A percentile compares a stretch with the other conserved stretches of the same genome.
phyloP scores from a whole-genome alignment of 2,888 invertebrate species.

The Polyommatus iphigenia region DNA sequence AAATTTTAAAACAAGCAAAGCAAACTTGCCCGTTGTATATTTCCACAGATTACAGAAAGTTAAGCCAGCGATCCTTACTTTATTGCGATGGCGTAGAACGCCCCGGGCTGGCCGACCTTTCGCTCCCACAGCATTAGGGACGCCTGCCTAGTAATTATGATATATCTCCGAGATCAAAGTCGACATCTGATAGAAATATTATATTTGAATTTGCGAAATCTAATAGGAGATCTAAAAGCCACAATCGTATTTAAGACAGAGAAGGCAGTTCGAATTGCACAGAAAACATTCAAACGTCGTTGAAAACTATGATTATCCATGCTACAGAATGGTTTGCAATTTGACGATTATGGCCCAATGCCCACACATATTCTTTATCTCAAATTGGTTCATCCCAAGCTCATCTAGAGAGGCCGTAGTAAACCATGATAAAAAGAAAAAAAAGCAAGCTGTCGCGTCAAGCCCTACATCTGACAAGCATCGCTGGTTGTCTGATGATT shows the following conservation, averaged over 20 bases:
- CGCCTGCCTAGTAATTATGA: background rate
- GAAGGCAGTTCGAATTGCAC: background rate
- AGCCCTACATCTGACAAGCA: background rate
- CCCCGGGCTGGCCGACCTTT: background rate
- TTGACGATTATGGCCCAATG: too few relatives aligned
- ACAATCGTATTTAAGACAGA: background rate
- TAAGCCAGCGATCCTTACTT: background rate
- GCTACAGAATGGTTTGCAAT: background rate
- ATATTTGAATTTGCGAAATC: background rate
- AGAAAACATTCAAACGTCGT: background rate
- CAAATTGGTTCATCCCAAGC: too few relatives aligned
- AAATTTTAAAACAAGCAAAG: background rate
- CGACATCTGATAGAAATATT: background rate
- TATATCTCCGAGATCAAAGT: slow-evolving; percentile 6
- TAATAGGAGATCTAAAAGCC: background rate
- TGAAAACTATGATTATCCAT: background rate
- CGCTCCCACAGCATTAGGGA: background rate
- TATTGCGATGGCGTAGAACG: background rate
- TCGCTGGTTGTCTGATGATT: too few relatives aligned
- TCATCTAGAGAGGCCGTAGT: background rate
- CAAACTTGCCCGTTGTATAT: background rate
- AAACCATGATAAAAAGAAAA: background rate
- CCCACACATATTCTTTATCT: too few relatives aligned
- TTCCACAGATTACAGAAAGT: background rate
- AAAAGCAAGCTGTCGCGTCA: background rate